These are phyloP conservation scores for Coturnix japonica DNA, from an alignment of 2,113 vertebrate genomes.

Conservation along the genomic window DNA sequence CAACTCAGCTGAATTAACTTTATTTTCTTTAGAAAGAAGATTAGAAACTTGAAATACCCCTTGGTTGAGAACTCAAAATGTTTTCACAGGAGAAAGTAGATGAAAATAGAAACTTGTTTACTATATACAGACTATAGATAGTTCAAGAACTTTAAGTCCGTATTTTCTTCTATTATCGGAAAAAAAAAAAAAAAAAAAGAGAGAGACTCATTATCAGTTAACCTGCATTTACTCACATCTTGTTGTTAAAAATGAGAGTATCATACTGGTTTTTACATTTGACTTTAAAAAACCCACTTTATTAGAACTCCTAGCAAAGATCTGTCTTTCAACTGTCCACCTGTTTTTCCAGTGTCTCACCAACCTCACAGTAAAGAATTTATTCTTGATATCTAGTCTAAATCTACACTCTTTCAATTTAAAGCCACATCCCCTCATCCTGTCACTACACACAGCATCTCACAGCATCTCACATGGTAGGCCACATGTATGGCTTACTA, in stretches of 20 bases:
- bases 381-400: no score
- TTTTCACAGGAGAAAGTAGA: slow-evolving; percentile 8
- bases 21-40: slow-evolving; percentile 32
- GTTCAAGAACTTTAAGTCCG: background rate
- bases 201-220: background rate
- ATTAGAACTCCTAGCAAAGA: background rate
- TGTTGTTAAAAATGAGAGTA: background rate
- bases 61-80: background rate
- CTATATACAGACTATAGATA: background rate
- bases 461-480: background rate
- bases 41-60: slow-evolving; percentile 26
- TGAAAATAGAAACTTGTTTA: background rate
- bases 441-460: no score
- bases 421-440: no score
- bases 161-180: background rate
- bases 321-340: background rate
- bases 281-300: background rate
- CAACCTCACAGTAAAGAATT: no score
- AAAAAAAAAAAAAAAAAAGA: background rate
- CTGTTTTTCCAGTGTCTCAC: background rate
- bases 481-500: background rate
- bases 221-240: background rate
- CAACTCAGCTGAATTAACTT: background rate
- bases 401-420: no score
- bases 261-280: background rate